These are phyloP conservation scores for Samia ricini DNA, from an alignment of 1,140 invertebrate genomes.

Conservation along the genomic window DNA sequence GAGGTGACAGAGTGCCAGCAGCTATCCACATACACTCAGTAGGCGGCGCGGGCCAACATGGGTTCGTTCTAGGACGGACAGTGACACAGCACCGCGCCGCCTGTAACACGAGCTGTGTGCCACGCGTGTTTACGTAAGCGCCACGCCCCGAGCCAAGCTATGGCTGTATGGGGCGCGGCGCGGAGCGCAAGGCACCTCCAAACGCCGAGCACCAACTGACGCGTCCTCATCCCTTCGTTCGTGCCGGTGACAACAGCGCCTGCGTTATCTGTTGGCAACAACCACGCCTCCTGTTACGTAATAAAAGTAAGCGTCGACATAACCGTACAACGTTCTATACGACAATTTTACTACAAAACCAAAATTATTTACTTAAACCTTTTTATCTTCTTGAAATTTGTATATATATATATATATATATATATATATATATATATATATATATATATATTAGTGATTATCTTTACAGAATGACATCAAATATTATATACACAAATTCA, in stretches of 20 bases:
- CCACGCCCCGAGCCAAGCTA: constrained; percentile 74
- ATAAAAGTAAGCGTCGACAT: constrained; percentile 48
- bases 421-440: too few relatives aligned
- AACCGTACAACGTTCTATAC: too few relatives aligned
- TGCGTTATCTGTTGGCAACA: constrained; percentile 44
- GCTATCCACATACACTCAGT: constrained; percentile 59
- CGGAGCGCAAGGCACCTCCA: constrained; percentile 66
- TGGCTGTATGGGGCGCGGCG: constrained; percentile 72
- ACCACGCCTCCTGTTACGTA: constrained; percentile 63
- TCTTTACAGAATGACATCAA: too few relatives aligned
- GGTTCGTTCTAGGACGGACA: constrained; percentile 69
- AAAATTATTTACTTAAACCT: not conserved
- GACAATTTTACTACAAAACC: not conserved
- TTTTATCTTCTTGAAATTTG: not conserved
- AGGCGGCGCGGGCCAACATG: constrained; percentile 66
- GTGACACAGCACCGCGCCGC: constrained; percentile 55
- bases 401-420: not conserved
- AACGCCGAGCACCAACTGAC: constrained; percentile 72
- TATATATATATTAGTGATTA: too few relatives aligned
- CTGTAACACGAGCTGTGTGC: constrained; percentile 40
- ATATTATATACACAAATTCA: too few relatives aligned
- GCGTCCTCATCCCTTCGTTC: constrained; percentile 50
- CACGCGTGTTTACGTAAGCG: constrained; percentile 76
- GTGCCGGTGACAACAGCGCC: constrained; percentile 34
- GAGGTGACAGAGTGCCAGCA: constrained; percentile 51